Evolutionary conservation across 2,797 vertebrate species (phyloP).

Genomic region (Hozukius guyotensis): DNA sequence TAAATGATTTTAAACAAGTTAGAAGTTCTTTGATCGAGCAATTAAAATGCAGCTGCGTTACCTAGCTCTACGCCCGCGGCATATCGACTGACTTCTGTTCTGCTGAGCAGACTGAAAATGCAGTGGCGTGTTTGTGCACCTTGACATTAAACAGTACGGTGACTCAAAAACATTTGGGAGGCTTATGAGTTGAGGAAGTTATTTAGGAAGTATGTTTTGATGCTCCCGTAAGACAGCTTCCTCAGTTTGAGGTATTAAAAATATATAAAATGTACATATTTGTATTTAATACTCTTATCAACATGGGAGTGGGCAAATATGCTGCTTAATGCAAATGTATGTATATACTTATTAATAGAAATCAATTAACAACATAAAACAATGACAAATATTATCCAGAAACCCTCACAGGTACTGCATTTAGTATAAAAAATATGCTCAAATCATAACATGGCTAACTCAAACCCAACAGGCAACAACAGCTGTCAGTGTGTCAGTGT

Average conservation of each 20-base stretch:
- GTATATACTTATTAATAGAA: too few species aligned
- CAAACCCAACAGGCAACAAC: too few species aligned
- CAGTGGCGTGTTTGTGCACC: not conserved
- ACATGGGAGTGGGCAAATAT: too few species aligned
- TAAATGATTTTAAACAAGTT: slow-evolving; percentile 48
- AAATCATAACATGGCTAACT: too few species aligned
- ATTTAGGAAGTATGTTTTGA: slow-evolving; percentile 9
- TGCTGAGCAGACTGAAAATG: slow-evolving; percentile 9
- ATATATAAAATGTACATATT: too few species aligned
- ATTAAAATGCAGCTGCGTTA: slow-evolving; percentile 24
- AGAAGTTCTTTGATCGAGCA: slow-evolving; percentile 40
- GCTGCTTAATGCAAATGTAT: too few species aligned
- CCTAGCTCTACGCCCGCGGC: not conserved
- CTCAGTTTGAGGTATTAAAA: not conserved
- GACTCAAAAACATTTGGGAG: not conserved
- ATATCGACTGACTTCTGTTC: not conserved
- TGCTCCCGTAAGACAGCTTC: not conserved
- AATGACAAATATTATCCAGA: too few species aligned
- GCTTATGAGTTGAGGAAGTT: not conserved
- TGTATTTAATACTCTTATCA: not conserved
- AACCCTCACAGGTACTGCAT: too few species aligned
- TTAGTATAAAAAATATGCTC: too few species aligned
- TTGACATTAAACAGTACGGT: slow-evolving; percentile 5
- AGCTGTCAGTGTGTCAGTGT: too few species aligned
- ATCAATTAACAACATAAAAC: too few species aligned